Evolutionary conservation across 1,140 invertebrate species (phyloP).

Genomic region (Harlomillsia oculata): DNA sequence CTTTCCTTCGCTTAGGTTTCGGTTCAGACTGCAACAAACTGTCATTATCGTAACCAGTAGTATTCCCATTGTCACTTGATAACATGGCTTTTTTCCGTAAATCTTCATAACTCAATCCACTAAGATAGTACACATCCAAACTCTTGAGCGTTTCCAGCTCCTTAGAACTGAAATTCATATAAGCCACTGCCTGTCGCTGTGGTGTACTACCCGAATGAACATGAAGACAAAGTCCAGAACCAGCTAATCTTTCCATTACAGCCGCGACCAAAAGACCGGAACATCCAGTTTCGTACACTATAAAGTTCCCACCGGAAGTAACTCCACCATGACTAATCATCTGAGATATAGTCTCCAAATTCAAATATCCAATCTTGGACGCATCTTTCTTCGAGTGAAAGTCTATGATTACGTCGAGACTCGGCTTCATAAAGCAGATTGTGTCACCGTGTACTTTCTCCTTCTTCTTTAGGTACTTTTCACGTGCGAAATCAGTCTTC

Average conservation of each 20-base stretch:
- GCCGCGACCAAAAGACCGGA: constrained; percentile 71
- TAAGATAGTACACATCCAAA: constrained; percentile 30
- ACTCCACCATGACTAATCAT: constrained; percentile 72
- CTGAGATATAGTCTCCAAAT: constrained; percentile 75
- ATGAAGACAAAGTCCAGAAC: constrained; percentile 60
- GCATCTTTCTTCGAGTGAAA: not conserved
- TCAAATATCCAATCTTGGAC: not conserved
- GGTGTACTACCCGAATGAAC: constrained; percentile 67
- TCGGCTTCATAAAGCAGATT: constrained; percentile 40
- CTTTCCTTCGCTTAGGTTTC: no score
- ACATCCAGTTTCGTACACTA: constrained; percentile 78
- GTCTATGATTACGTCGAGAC: not conserved
- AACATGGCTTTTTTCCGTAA: not conserved
- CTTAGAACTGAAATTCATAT: constrained; percentile 49
- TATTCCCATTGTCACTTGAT: no score
- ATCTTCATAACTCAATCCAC: not conserved
- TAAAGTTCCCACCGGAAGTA: constrained; percentile 60
- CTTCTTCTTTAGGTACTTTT: constrained; percentile 91
- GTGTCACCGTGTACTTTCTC: constrained; percentile 79
- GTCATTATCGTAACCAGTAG: no score
- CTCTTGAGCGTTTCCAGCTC: constrained; percentile 30
- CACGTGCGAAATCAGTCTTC: constrained; percentile 86
- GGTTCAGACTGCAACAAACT: no score
- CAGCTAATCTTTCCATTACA: constrained; percentile 57
- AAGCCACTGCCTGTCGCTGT: constrained; percentile 44